phyloP scores from a whole-genome alignment of 2,113 vertebrate genomes.

The Cinclus cinclus region DNA sequence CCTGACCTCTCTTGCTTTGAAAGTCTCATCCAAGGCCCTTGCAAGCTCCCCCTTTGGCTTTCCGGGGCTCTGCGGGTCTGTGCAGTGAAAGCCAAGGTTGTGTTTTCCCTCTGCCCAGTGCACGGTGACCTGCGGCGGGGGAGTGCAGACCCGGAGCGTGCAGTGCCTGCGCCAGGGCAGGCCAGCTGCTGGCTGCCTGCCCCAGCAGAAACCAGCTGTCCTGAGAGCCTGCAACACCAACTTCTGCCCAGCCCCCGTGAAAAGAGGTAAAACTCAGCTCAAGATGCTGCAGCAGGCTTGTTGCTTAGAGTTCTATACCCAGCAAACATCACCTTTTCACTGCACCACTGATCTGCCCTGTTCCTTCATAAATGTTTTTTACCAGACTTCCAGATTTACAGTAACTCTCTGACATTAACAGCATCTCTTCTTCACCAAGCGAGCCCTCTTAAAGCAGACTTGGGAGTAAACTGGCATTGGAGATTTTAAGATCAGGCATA shows the following conservation, averaged over 20 bases:
- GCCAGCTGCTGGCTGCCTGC: constrained; percentile 79
- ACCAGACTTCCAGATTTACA: background rate
- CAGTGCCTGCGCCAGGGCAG: constrained; percentile 90
- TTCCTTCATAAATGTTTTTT: background rate
- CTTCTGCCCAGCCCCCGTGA: constrained; percentile 84
- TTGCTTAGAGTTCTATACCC: background rate
- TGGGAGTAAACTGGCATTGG: background rate
- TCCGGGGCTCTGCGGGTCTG: background rate
- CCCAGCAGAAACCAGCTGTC: constrained; percentile 84
- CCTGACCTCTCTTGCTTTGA: background rate
- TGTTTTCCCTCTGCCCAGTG: constrained; percentile 76
- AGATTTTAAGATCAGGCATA: background rate
- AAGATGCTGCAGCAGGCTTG: background rate
- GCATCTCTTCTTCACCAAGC: background rate
- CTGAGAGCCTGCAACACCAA: constrained; percentile 92
- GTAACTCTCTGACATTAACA: background rate
- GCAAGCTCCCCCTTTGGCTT: background rate
- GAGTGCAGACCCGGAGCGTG: constrained; percentile 86
- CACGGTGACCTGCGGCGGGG: constrained; percentile 93
- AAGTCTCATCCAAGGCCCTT: background rate
- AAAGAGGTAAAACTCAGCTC: constrained; percentile 68
- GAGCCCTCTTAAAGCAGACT: background rate
- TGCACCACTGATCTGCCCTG: background rate
- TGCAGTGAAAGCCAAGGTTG: background rate
- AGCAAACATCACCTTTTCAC: background rate